Percentiles rank a stretch among this genome's conserved stretches.
Evolutionary conservation across 2,113 vertebrate species (phyloP).

Genomic region (Aptenodytes forsteri): DNA sequence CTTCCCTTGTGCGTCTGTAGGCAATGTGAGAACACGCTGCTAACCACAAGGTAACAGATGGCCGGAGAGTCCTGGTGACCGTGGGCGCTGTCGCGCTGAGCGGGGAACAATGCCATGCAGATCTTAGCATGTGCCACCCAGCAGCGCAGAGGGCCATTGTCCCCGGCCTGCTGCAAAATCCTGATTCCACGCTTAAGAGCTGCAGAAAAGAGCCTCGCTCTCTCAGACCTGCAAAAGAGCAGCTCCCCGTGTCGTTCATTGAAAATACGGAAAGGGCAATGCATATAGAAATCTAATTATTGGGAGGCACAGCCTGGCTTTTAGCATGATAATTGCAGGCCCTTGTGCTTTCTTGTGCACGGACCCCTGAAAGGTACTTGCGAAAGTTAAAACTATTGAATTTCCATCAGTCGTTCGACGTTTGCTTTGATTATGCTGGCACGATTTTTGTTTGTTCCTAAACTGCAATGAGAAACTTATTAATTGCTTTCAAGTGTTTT

Average conservation of each 20-base stretch:
- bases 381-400: background rate
- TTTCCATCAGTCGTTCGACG: background rate
- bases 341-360: background rate
- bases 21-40: background rate
- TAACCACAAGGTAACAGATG: slow-evolving; percentile 10
- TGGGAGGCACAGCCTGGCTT: background rate
- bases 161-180: background rate
- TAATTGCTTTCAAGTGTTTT: background rate
- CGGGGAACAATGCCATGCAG: background rate
- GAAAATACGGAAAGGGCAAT: background rate
- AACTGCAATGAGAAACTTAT: background rate
- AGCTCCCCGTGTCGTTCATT: background rate
- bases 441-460: background rate
- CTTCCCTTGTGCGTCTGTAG: background rate
- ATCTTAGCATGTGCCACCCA: background rate
- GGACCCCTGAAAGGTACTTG: background rate
- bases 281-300: slow-evolving; percentile 44
- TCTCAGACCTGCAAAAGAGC: background rate
- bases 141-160: background rate
- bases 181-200: background rate
- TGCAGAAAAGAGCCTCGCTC: background rate
- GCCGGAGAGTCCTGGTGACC: background rate
- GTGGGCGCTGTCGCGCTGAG: background rate
- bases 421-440: background rate
- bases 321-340: background rate